A percentile compares a stretch with the other conserved stretches of the same genome.
Conservation (phyloP, 2,888 invertebrate species). For the Clunio marinus region DNA sequence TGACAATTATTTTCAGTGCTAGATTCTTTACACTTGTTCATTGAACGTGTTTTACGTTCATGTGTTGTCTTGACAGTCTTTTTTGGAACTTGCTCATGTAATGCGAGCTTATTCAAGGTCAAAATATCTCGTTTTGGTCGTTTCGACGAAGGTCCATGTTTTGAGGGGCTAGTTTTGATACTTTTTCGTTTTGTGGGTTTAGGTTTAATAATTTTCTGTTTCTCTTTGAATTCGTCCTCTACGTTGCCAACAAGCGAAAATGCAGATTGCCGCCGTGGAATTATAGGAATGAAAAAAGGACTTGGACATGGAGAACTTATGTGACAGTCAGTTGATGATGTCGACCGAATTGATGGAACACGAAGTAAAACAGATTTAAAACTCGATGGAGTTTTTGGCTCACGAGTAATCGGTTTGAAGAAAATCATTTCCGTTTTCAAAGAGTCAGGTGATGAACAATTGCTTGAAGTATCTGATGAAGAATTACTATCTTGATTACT, state of each 20-base stretch:
- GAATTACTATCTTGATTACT: background rate
- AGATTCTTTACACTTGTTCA: too few species aligned
- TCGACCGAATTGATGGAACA: conserved; percentile 33
- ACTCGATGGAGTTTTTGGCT: background rate
- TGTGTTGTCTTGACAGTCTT: too few species aligned
- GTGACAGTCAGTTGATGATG: background rate
- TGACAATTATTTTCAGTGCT: too few species aligned
- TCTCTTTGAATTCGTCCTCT: background rate
- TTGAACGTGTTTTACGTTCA: too few species aligned
- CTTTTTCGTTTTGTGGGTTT: conserved; percentile 11
- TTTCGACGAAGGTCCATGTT: background rate
- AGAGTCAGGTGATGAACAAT: conserved; percentile 28
- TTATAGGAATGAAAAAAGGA: conserved; percentile 24
- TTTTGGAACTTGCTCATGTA: too few species aligned
- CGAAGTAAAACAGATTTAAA: background rate
- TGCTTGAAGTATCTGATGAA: background rate
- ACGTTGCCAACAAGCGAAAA: conserved; percentile 12
- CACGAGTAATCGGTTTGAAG: conserved; percentile 32
- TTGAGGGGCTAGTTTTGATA: background rate
- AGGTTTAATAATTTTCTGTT: background rate
- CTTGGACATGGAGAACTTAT: conserved; percentile 32
- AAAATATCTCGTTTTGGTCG: background rate
- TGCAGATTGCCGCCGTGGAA: conserved; percentile 28
- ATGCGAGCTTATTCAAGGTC: background rate
- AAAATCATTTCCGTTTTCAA: conserved; percentile 22